Base-by-base conservation (phyloP, 1,140 invertebrate genomes). In the Aleiodes sp. region DNA sequence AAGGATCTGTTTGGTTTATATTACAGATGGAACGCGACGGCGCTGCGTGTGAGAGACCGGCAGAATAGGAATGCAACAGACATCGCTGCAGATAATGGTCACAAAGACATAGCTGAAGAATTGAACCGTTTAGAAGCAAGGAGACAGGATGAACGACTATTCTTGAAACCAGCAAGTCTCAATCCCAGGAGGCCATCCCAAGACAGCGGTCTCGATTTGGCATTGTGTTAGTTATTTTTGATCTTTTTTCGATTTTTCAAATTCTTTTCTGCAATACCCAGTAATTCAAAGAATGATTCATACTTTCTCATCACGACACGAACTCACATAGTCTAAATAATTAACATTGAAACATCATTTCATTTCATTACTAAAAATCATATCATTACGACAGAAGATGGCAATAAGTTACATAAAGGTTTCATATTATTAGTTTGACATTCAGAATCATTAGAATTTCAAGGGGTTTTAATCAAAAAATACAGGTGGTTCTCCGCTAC, bases 121-220 rank as follows among this genome's bases (percentile, higher is more conserved):
- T 82, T 91, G 75, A 88, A 90, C 82, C 87, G 87, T 62, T 80
- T 91, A 70, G 89, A 91, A 80, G 79, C 87, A 70, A 82, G 87
- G 75, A 80, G 89, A 66, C 87, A 89, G 79, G 87, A 88, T 73
- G 87, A 87, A 74, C 87, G 85, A 75, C 82, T 89, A 74, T 83
- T 86, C 79, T 82, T 86, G 85, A 76, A 82, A 76, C 79, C 84
- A 68, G 81, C 87, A 86, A 80, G 89, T 91, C 84, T 84, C 63
- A 95, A 94, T 91, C 84, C 82, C 62, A 94, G 94, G 82, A 87
- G 94, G 76, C 92, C 93, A 6, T 95, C 94, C 1, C 91, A 95
- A 70, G 94, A 95, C 83, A 94, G 93, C 81, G 94, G 93, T 71
- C 94, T 94, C 75, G 92, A 94, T 80, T 90, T 94, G 88, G 90